phyloP scores from a whole-genome alignment of 2,113 vertebrate genomes.

The Xenotilapia leptura region DNA sequence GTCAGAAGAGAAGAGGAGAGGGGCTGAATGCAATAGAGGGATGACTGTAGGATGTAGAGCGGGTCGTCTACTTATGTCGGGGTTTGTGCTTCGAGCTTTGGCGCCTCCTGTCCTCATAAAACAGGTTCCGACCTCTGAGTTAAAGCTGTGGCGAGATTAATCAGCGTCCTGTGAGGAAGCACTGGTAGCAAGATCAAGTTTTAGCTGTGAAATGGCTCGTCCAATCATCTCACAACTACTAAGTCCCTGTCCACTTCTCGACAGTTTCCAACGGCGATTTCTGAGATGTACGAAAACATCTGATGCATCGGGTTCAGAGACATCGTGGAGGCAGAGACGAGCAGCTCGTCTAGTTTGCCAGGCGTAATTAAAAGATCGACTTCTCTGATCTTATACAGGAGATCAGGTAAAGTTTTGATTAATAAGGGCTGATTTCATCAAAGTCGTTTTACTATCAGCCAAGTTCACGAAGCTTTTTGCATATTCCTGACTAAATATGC shows the following conservation, averaged over 20 bases:
- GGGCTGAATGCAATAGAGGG: neutral
- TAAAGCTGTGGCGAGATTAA: neutral
- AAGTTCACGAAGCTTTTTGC: neutral
- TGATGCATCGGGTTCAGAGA: neutral
- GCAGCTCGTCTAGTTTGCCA: neutral
- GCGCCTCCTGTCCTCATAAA: neutral
- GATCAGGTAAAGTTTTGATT: neutral
- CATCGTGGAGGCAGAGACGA: neutral
- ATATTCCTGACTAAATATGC: neutral
- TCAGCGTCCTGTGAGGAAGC: neutral
- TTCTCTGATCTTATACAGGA: neutral
- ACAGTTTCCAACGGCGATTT: neutral
- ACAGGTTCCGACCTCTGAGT: neutral
- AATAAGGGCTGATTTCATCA: neutral
- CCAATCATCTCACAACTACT: neutral
- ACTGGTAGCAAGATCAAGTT: neutral
- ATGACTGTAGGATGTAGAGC: neutral
- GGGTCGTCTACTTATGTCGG: neutral
- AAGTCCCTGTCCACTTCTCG: neutral
- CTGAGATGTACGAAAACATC: neutral
- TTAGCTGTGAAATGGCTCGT: neutral
- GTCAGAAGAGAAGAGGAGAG: neutral
- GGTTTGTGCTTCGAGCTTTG: neutral
- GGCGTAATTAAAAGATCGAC: accelerated
- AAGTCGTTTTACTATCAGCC: neutral